phyloP scores from a whole-genome alignment of 2,797 vertebrate species.

The Aldrovandia affinis region DNA sequence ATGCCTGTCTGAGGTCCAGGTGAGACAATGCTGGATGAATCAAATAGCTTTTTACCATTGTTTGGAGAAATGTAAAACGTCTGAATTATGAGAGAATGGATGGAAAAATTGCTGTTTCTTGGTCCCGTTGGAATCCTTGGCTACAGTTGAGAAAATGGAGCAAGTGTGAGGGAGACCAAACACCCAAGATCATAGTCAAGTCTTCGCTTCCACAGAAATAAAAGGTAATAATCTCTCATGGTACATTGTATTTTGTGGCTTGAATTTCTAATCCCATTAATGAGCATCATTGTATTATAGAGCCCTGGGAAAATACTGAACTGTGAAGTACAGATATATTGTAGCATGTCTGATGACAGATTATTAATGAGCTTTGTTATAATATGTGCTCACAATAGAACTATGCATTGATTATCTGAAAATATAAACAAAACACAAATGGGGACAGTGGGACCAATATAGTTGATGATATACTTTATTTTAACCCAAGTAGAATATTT shows the following conservation, averaged over 20 bases:
- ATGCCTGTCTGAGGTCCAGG: too few relatives aligned
- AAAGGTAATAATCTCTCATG: neutral
- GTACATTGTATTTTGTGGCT: neutral
- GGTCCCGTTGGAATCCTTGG: too few relatives aligned
- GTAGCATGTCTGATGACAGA: slow-evolving; percentile 4
- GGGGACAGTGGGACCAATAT: neutral
- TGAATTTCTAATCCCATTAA: too few relatives aligned
- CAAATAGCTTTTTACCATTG: neutral
- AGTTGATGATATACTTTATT: neutral
- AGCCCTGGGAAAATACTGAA: neutral
- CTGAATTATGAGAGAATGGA: neutral
- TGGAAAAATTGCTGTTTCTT: too few relatives aligned
- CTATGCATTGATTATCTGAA: neutral
- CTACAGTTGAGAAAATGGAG: neutral
- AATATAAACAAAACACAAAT: neutral
- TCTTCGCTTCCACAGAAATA: too few relatives aligned
- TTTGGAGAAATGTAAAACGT: neutral
- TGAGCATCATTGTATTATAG: slow-evolving; percentile 3
- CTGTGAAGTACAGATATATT: slow-evolving; percentile 21
- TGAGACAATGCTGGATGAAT: neutral
- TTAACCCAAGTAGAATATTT: neutral
- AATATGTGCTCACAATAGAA: slow-evolving; percentile 9
- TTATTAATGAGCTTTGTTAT: slow-evolving; percentile 15
- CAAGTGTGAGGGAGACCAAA: neutral
- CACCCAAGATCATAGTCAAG: neutral